These are phyloP conservation scores for Myrmophylax atrothorax DNA, from an alignment of 2,113 vertebrate species.

Conservation along the genomic window DNA sequence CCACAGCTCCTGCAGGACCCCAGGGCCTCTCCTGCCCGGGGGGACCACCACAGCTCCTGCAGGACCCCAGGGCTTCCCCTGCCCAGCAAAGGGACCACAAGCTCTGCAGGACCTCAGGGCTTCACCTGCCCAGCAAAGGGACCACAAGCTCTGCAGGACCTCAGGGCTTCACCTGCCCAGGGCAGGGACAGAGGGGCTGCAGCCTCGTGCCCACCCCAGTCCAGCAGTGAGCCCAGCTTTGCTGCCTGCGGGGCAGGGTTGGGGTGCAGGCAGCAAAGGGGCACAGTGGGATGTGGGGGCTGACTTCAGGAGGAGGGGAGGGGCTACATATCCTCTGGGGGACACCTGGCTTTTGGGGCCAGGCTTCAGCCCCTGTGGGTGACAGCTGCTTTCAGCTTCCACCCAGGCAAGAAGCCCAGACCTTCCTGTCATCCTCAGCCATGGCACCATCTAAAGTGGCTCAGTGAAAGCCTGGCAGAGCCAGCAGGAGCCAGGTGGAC, in stretches of 20 bases:
- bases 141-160: neutral
- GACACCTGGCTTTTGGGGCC: neutral
- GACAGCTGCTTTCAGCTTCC: neutral
- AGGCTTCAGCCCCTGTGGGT: neutral
- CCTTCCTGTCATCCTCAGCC: neutral
- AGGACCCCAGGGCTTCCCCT: neutral
- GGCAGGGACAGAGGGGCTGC: neutral
- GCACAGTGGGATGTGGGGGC: neutral
- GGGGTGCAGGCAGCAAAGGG: neutral
- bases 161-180: neutral
- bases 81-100: neutral
- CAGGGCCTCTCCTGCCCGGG: neutral
- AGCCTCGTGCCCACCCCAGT: neutral
- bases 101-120: neutral
- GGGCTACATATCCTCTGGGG: neutral
- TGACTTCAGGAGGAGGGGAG: neutral
- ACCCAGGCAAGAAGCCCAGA: neutral
- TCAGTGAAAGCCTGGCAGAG: neutral
- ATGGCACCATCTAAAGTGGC: neutral
- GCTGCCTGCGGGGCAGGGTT: neutral
- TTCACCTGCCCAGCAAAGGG: neutral
- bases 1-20: neutral
- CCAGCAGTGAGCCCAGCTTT: accelerated
- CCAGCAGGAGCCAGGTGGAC: neutral
- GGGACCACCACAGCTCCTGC: neutral